Conservation (phyloP, 2,797 vertebrate genomes). For the Labeo calbasu region DNA sequence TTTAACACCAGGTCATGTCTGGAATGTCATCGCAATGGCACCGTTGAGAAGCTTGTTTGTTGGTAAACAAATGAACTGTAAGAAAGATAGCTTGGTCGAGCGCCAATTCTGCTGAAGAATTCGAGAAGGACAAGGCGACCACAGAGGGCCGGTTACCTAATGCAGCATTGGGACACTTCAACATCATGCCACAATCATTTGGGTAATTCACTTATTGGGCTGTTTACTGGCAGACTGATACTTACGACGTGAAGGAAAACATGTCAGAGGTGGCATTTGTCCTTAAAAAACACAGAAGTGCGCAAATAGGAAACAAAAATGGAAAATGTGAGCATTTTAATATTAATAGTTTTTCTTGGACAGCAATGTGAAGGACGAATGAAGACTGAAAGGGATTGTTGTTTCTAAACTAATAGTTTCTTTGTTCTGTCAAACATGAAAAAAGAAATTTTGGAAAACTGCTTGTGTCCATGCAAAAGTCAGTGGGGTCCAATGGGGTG, state of each 20-base stretch:
- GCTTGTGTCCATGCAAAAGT: neutral
- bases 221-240: constrained; percentile 45
- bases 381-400: neutral
- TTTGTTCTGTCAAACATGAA: neutral
- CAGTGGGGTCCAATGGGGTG: neutral
- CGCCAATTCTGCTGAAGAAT: constrained; percentile 10
- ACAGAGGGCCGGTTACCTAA: constrained; percentile 36
- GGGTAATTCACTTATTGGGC: constrained; percentile 55
- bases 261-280: neutral
- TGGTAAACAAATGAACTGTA: constrained; percentile 45
- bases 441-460: neutral
- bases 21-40: constrained; percentile 31
- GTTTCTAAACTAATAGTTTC: neutral
- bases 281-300: constrained; percentile 3
- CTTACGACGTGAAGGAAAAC: constrained; percentile 1
- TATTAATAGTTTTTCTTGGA: neutral
- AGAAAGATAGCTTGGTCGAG: constrained; percentile 1
- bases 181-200: constrained; percentile 62
- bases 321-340: neutral
- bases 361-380: neutral
- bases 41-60: constrained; percentile 24
- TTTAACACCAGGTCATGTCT: constrained; percentile 27
- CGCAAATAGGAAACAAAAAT: neutral
- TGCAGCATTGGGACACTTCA: constrained; percentile 37
- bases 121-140: constrained; percentile 44